Base-by-base conservation (phyloP, 2,797 vertebrate genomes). In the Enteromius trimaculatus region DNA sequence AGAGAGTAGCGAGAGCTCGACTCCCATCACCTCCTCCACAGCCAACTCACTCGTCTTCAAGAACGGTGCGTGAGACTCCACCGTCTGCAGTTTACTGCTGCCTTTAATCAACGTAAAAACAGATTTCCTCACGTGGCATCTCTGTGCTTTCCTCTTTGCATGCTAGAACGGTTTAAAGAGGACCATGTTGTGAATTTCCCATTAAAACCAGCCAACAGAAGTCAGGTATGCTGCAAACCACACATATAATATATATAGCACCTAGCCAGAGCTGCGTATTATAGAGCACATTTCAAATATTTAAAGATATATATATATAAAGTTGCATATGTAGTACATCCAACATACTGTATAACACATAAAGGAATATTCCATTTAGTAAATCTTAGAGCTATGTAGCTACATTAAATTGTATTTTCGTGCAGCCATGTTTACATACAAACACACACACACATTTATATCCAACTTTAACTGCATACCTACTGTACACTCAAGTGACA, bases 141-240 rank as follows among this genome's bases (percentile, higher is more conserved):
- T 44, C 53, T 74, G 16, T 69, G 13, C 2, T 31, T 39, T 58
- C 2, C 29, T 76, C 14, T 60, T 78, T 55, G 21, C 39, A 58
- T n/a, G 23, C 86, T 88, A 95, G 95, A 95, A 87, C 94, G 92
- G 89, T 95, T 94, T 85, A 90, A 90, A 88, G 94, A 93, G 47
- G 93, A 94, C 49, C 91, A 89, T 80, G 90, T 90, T 91, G 93
- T 93, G 87, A 92, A 85, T 79, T 94, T 95, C 84, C 93, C 94
- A 79, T 77, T 93, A 21, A 94, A 93, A 86, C 85, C 92, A 8
- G 68, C 88, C 76, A 89, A 90, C 31, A 91, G 88, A 89, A 93
- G 92, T 85, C 94, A 95, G 90, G 95, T 95, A 75, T 83, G 92
- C 84, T 34, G 17, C 4, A 82, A 49, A 55, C 21, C 11, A 21